Evolutionary conservation across 2,113 vertebrate species (phyloP).

Genomic region (Lipophrys pholis): DNA sequence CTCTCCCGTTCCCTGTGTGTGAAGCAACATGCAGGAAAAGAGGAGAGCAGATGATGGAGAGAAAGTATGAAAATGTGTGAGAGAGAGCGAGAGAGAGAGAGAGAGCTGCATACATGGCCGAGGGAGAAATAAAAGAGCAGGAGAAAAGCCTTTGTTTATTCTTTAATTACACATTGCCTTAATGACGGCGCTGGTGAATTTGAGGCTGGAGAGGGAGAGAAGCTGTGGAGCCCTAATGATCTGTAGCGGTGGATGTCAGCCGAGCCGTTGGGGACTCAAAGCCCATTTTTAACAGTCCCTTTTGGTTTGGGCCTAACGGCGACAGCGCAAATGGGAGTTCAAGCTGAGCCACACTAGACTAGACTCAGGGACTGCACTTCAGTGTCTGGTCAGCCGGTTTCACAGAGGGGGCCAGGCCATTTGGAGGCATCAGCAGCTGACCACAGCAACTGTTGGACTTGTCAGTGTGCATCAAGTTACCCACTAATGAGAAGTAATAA

Average conservation of each 20-base stretch:
- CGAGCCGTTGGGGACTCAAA: constrained; percentile 87
- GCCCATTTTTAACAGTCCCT: constrained; percentile 87
- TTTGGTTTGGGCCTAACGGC: constrained; percentile 85
- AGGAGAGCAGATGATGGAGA: constrained; percentile 37
- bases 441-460: constrained; percentile 86
- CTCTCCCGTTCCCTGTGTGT: constrained; percentile 64
- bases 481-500: constrained; percentile 89
- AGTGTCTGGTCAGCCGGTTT: constrained; percentile 81
- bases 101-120: constrained; percentile 51
- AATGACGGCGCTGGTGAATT: constrained; percentile 85
- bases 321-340: constrained; percentile 84
- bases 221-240: constrained; percentile 90
- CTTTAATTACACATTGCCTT: constrained; percentile 93
- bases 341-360: constrained; percentile 69
- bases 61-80: constrained; percentile 58
- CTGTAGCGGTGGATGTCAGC: constrained; percentile 86
- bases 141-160: constrained; percentile 89
- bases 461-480: constrained; percentile 87
- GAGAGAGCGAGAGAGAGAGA: constrained; percentile 62
- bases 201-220: constrained; percentile 71
- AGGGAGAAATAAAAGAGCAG: constrained; percentile 72
- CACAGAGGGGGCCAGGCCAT: constrained; percentile 69
- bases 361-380: constrained; percentile 60
- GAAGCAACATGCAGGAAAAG: constrained; percentile 45
- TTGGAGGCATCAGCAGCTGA: constrained; percentile 83